Base-by-base conservation (phyloP, 2,888 invertebrate genomes). In the Formica aserva region DNA sequence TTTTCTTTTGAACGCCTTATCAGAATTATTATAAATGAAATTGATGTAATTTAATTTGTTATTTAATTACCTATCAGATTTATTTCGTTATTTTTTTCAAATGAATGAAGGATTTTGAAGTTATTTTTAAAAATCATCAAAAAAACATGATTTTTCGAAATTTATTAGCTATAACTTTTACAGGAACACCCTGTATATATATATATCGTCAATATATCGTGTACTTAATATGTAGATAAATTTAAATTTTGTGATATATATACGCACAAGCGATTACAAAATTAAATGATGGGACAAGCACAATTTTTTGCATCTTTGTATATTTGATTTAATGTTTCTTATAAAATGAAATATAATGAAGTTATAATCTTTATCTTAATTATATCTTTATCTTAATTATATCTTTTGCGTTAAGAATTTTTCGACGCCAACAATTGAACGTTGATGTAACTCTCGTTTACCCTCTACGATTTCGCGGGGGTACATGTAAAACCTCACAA, bases 401-500 rank as follows among this genome's bases (percentile, higher is more conserved):
- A n/a, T n/a, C n/a, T n/a, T 52, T 52, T 52, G 8, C 8, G 18
- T 48, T 18, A 1, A 81, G 84, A 29, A 75, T 83, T 77, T 83
- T 60, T 48, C 13, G 26, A 57, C 15, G 57, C 32, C 69, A 13
- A 18, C 45, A 18, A 29, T 29, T 32, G n/a, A 57, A 60, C 52
- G n/a, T n/a, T 60, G 22, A 45, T 41, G 62, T 29, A 41, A 22
- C 26, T 67, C 60, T 15, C 48, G 66, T 22, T 52, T n/a, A 48
- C 32, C 65, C 57, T 83, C 81, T 48, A 63, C 80, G 67, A 71
- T 84, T 82, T 72, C 77, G 76, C 62, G 77, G 66, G 77, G 66
- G 69, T 57, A 62, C 81, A 83, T 67, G 80, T 65, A 63, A 82
- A 84, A 69, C 80, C 71, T 86, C 85, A 84, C 85, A 81, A 88